Conservation (phyloP, 2,797 vertebrate genomes). For the Thalassophryne amazonica region DNA sequence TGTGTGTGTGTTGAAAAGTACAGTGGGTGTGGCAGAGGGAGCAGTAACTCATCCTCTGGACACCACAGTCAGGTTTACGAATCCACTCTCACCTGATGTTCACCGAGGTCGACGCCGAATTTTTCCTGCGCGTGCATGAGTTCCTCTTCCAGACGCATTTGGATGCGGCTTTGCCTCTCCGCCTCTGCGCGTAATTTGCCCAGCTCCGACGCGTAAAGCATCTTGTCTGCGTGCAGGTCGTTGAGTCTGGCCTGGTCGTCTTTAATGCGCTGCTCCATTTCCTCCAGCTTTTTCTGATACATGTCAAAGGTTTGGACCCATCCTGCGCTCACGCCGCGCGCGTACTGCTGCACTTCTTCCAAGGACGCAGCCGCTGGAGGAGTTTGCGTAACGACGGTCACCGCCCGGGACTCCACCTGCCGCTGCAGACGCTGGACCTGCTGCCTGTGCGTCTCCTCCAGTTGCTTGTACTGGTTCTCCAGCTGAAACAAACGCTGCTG, state of each 20-base stretch:
- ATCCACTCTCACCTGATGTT: slow-evolving; percentile 84
- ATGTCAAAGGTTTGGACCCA: slow-evolving; percentile 83
- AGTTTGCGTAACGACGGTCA: slow-evolving; percentile 54
- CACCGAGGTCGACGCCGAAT: slow-evolving; percentile 70
- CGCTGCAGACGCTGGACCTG: slow-evolving; percentile 70
- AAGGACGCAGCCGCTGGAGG: slow-evolving; percentile 56
- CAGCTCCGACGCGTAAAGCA: slow-evolving; percentile 76
- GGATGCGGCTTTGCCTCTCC: slow-evolving; percentile 77
- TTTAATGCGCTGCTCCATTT: slow-evolving; percentile 81
- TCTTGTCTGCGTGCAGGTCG: slow-evolving; percentile 82
- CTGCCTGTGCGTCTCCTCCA: slow-evolving; percentile 80
- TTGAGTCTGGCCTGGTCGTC: slow-evolving; percentile 73
- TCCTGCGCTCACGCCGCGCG: slow-evolving; percentile 79
- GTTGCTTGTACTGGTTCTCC: slow-evolving; percentile 68
- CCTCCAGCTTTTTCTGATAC: slow-evolving; percentile 84
- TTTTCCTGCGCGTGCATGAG: slow-evolving; percentile 80
- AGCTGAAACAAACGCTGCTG: slow-evolving; percentile 82
- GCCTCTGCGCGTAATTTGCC: slow-evolving; percentile 77
- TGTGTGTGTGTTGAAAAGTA: slow-evolving; percentile 20
- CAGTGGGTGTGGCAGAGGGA: slow-evolving; percentile 64
- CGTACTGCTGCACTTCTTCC: slow-evolving; percentile 81
- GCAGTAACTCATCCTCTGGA: slow-evolving; percentile 15
- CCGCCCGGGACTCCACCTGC: slow-evolving; percentile 64
- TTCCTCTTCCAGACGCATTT: slow-evolving; percentile 80
- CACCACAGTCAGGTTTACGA: too few species aligned